Conservation (phyloP, 1,140 invertebrate genomes). For the Phocides pigmalion region DNA sequence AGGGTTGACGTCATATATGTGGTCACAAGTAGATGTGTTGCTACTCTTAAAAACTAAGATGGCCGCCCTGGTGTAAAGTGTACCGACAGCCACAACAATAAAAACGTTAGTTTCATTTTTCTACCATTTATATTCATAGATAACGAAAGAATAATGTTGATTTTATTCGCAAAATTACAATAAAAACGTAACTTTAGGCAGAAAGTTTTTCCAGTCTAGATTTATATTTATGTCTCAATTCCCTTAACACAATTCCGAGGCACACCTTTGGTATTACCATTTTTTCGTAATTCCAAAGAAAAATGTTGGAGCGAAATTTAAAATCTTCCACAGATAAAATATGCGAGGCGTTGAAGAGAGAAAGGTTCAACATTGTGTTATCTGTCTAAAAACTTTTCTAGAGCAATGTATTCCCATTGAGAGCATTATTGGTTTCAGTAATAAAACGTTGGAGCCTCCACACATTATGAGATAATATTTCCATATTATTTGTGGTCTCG, state of each 20-base stretch:
- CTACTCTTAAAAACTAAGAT: no score
- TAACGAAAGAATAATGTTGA: not conserved
- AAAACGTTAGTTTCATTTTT: no score
- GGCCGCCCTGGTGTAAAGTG: no score
- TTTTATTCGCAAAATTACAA: constrained; percentile 17
- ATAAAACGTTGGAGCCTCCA: not conserved
- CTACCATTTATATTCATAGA: not conserved
- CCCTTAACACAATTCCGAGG: constrained; percentile 17
- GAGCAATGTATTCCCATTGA: not conserved
- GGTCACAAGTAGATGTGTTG: no score
- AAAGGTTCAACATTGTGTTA: not conserved
- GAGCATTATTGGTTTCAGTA: not conserved
- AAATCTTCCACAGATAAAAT: constrained; percentile 7
- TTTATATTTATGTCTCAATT: constrained; percentile 21
- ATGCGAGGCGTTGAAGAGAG: not conserved
- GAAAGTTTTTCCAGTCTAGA: constrained; percentile 6
- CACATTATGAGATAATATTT: not conserved
- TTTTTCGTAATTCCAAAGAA: constrained; percentile 21
- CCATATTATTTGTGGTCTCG: not conserved
- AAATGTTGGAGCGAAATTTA: constrained; percentile 8
- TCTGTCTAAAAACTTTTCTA: not conserved
- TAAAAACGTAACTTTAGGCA: constrained; percentile 5
- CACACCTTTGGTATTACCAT: constrained; percentile 12
- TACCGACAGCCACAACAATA: no score
- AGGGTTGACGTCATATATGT: no score